phyloP scores from a whole-genome alignment of 2,797 vertebrate species.

The Sebastes wilsoni region DNA sequence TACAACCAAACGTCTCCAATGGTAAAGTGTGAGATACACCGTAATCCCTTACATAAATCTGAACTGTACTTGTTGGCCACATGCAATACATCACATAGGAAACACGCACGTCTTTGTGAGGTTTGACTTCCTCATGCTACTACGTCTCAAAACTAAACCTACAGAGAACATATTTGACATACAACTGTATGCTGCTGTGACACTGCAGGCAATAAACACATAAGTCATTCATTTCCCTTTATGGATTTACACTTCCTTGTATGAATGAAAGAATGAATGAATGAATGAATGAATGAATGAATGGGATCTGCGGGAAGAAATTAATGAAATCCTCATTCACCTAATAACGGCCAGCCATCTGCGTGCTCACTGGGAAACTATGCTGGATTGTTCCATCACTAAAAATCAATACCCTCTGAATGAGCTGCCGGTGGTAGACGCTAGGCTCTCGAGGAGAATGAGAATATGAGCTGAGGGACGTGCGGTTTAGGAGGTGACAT shows the following conservation, averaged over 20 bases:
- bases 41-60: conserved; percentile 25
- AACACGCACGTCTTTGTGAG: neutral
- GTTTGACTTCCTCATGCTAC: neutral
- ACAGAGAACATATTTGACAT: neutral
- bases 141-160: neutral
- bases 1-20: conserved; percentile 37
- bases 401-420: conserved; percentile 62
- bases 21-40: conserved; percentile 22
- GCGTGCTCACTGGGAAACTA: conserved; percentile 35
- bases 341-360: conserved; percentile 40
- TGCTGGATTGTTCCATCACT: conserved; percentile 35
- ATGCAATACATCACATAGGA: neutral
- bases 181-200: neutral
- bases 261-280: neutral
- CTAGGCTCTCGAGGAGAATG: conserved; percentile 14
- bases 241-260: conserved; percentile 16
- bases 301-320: conserved; percentile 8
- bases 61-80: conserved; percentile 18
- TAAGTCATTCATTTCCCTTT: conserved; percentile 14
- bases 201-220: neutral
- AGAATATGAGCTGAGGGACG: conserved; percentile 24
- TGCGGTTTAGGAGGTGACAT: conserved; percentile 33
- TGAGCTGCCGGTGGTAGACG: conserved; percentile 40
- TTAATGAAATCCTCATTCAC: conserved; percentile 38
- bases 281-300: conserved; percentile 2